phyloP scores from a whole-genome alignment of 2,888 invertebrate species.

The Cosmorhoe ocellata region DNA sequence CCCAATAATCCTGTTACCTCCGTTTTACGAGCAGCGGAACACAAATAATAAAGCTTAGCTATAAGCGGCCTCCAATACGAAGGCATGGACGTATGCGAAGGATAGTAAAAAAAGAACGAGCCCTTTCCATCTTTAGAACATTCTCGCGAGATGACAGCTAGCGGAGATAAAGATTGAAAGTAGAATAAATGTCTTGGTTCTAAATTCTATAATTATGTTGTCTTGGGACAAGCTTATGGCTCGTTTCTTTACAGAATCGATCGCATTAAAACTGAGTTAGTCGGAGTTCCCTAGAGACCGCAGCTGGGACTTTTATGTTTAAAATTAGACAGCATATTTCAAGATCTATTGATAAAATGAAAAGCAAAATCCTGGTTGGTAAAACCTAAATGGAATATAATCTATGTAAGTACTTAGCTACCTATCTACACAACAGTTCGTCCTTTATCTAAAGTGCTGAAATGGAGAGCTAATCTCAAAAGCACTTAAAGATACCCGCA shows the following conservation, averaged over 20 bases:
- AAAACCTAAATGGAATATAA: too few species aligned
- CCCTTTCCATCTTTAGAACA: constrained; percentile 14
- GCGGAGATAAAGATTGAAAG: constrained; percentile 22
- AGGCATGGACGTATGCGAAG: too few species aligned
- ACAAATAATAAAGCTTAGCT: constrained; percentile 39
- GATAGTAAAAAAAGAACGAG: constrained; percentile 18
- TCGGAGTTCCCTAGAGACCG: constrained; percentile 8
- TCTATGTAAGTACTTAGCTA: too few species aligned
- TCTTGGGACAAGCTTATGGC: constrained; percentile 4
- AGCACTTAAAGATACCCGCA: constrained; percentile 27
- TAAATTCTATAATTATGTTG: constrained; percentile 19
- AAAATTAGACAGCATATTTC: neutral
- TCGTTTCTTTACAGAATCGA: constrained; percentile 3
- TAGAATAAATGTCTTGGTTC: constrained; percentile 7
- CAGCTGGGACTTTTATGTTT: constrained; percentile 2
- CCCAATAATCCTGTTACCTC: constrained; percentile 16
- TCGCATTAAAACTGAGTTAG: constrained; percentile 2
- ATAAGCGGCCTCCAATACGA: constrained; percentile 31
- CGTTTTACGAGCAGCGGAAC: constrained; percentile 23
- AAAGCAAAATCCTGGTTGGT: too few species aligned
- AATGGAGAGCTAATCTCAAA: constrained; percentile 25
- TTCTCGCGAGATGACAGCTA: constrained; percentile 25
- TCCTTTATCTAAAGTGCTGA: constrained; percentile 17
- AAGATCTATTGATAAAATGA: too few species aligned
- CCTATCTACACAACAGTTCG: constrained; percentile 4